Evolutionary conservation across 2,797 vertebrate genomes (phyloP), one percentile per base, ranked within the genome.

Genomic region (Sarcoramphus papa): DNA sequence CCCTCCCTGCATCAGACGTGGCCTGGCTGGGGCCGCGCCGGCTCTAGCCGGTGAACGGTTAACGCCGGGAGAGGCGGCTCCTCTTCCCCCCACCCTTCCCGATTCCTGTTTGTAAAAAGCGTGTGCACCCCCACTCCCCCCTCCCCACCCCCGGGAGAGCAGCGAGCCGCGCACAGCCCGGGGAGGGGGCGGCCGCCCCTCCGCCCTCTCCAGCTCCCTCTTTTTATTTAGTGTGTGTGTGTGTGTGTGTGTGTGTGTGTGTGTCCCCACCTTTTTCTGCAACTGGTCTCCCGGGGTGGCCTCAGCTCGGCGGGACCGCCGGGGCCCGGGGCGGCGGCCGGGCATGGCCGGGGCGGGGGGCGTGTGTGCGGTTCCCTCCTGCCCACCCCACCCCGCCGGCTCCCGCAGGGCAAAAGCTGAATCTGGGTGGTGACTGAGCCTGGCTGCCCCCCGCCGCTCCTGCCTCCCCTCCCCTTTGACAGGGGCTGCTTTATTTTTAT

Each of bases 31-130:
- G 93, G 88, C 88, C 78, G 85, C 35, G 37, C 8, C 50, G 37
- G 81, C 81, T 76, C 33, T 53, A 54, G 96, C 60, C 33, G 95
- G 37, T 78, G 85, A 87, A 72, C 63, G 56, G 93, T 94, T 94
- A 94, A 93, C 70, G 21, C 74, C 5, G 76, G 53, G 50, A 67
- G 92, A 88, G 92, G 96, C 86, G 92, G 93, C 65, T 84, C 91
- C 93, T 57, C 53, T 75, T 12, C 50, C 35, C 77, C 14, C 30
- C 68, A 37, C 45, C 83, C 63, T 22, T 63, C 80, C 41, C 23
- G 33, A 69, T 20, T 95, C 89, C 27, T 27, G 83, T 90, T 92
- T 75, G 94, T 72, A 64, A 88, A 88, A 91, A 50, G 21, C 63
- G 40, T n/a, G 85, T 45, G 56, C 60, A 45, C 8, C 20, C 16